A percentile compares a stretch with the other conserved stretches of the same genome.
phyloP scores from a whole-genome alignment of 2,113 vertebrate species.

The Myocastor coypus region DNA sequence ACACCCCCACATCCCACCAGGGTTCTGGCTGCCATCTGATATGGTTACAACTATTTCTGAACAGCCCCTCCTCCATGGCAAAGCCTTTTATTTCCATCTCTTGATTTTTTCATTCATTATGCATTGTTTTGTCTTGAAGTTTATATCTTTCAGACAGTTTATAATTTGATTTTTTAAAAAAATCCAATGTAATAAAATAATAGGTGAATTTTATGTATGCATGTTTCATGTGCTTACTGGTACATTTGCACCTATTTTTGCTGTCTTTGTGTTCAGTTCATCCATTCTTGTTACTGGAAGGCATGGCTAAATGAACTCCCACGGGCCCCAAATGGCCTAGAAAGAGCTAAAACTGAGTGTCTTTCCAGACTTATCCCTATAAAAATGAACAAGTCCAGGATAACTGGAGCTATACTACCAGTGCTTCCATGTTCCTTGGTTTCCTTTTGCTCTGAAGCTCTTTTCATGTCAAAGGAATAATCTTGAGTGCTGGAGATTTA shows the following conservation, averaged over 20 bases:
- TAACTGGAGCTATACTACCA: not conserved
- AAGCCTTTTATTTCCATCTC: conserved; percentile 11
- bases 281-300: not conserved
- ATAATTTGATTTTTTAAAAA: conserved; percentile 11
- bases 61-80: not conserved
- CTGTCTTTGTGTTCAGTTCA: conserved; percentile 11
- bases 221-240: conserved; percentile 10
- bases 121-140: conserved; percentile 5
- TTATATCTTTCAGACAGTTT: not conserved
- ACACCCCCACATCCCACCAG: not conserved
- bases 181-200: not conserved
- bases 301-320: not conserved
- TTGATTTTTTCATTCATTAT: conserved; percentile 30
- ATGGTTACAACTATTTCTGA: not conserved
- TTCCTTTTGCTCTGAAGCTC: conserved; percentile 6
- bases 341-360: not conserved
- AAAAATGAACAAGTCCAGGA: not conserved
- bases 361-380: not conserved
- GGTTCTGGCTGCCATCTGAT: not conserved
- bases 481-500: conserved; percentile 22
- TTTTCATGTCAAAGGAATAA: not conserved
- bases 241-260: not conserved
- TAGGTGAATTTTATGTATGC: not conserved
- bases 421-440: not conserved
- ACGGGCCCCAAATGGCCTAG: not conserved